Conservation (phyloP, 1,140 invertebrate genomes). For the Tetranychus cinnabarinus region DNA sequence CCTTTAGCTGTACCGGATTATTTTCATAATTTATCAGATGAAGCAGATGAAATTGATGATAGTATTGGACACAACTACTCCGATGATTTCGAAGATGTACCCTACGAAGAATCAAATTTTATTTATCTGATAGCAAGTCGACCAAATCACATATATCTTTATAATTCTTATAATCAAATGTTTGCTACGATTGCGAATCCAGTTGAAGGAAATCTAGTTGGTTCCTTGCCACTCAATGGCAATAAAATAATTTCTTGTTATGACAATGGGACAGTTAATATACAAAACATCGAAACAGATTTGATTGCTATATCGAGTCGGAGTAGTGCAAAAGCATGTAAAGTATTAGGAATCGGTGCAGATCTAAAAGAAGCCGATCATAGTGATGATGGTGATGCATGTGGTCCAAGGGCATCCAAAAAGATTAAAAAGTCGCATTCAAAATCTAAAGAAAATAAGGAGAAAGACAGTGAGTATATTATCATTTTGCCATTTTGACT, state of each 20-base stretch:
- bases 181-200: not conserved
- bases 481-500: too few species aligned
- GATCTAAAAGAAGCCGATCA: not conserved
- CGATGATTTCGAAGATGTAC: not conserved
- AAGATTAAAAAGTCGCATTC: not conserved
- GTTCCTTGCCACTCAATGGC: constrained; percentile 3
- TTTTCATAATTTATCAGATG: not conserved
- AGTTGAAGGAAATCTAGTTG: not conserved
- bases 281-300: constrained; percentile 6
- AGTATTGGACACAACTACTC: not conserved
- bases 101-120: not conserved
- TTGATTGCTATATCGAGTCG: not conserved
- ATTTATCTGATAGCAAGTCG: constrained; percentile 4
- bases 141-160: not conserved
- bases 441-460: not conserved
- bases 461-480: not conserved
- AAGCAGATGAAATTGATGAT: not conserved
- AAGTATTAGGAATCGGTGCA: constrained; percentile 5
- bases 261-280: constrained; percentile 4
- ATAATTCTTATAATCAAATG: constrained; percentile 1
- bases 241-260: constrained; percentile 9
- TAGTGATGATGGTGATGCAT: too few species aligned
- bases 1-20: not conserved
- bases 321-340: constrained; percentile 7
- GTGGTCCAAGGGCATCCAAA: not conserved